Evolutionary conservation across 1,140 invertebrate genomes (phyloP).

Genomic region (Zaprionus kolodkinae): DNA sequence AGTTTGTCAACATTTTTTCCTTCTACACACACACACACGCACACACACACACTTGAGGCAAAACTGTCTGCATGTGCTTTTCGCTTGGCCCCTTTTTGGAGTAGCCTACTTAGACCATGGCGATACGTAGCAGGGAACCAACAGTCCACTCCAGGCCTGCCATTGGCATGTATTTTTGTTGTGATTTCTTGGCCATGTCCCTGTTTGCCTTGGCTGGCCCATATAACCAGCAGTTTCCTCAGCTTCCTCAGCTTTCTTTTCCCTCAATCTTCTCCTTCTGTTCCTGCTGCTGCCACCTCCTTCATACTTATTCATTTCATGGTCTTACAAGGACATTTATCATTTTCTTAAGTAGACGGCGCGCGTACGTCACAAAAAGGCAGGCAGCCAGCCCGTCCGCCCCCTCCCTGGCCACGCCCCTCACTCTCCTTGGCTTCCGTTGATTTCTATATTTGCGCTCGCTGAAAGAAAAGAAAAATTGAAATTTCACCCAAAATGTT

Average conservation of each 20-base stretch:
- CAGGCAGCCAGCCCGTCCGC: conserved; percentile 2
- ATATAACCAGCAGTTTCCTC: conserved; percentile 35
- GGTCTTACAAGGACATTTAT: conserved; percentile 80
- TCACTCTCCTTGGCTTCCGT: background rate
- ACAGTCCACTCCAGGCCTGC: conserved; percentile 20
- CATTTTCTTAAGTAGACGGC: conserved; percentile 66
- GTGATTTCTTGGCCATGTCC: conserved; percentile 56
- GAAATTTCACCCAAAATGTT: conserved; percentile 73
- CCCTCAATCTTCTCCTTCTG: background rate
- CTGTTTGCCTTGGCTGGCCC: conserved; percentile 63
- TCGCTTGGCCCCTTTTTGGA: conserved; percentile 41
- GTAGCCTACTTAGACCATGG: conserved; percentile 52
- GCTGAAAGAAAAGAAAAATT: conserved; percentile 37
- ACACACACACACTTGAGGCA: conserved; percentile 31
- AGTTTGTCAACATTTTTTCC: conserved; percentile 78
- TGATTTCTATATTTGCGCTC: conserved; percentile 69
- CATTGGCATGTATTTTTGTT: conserved; percentile 38
- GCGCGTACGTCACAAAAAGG: conserved; percentile 75
- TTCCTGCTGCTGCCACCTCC: background rate
- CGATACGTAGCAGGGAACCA: conserved; percentile 39
- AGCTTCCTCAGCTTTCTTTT: background rate
- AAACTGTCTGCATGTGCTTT: conserved; percentile 51
- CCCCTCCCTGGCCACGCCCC: conserved; percentile 21
- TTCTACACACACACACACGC: conserved; percentile 1
- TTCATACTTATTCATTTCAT: conserved; percentile 78